Base-by-base conservation (phyloP, 2,888 invertebrate genomes). In the Dolomedes plantarius region DNA sequence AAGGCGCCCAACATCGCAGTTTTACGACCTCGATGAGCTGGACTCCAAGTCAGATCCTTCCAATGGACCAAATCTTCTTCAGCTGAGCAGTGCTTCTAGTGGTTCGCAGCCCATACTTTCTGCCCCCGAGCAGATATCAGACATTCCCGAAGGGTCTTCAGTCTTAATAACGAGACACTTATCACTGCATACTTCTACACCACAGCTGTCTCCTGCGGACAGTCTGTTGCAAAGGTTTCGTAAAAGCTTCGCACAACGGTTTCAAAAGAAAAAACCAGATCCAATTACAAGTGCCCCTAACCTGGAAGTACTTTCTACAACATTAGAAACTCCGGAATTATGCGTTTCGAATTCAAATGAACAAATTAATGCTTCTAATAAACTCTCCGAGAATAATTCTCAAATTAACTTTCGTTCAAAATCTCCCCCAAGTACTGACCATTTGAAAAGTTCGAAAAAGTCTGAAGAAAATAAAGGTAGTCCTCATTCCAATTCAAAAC, bases 221-320 rank as follows among this genome's bases (percentile, higher is more conserved):
- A 94, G 94, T 90, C 94, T 94, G 50, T 91, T 95, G 88, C 94
- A 94, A 90, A 94, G 94, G 91, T 95, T 95, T 91, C 93, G 94
- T 86, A 94, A 94, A 90, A 94, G 94, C 87, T 94, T 95, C 90
- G 94, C 94, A 32, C 90, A 94, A 83, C 92, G 93, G 89, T 94
- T 94, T 90, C 92, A 93, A 89, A 93, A 93, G 90, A 93, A 92
- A 89, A 87, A 87, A 50, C 67, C 69, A 0, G 87, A 82, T 11
- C 28, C 50, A 13, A 7, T 19, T 16, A 29, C 76, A n/a, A 72
- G 67, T 67, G 19, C 73, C 62, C 62, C 36, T 7, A 50, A 41
- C 39, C n/a, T 16, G 16, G 23, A 31, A 32, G 2, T 46, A 16
- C 32, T 31, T 7, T 1, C 19, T 6, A n/a, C 71, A 2, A 23